These are phyloP conservation scores for Origma solitaria DNA, from an alignment of 2,113 vertebrate genomes.

Conservation along the genomic window DNA sequence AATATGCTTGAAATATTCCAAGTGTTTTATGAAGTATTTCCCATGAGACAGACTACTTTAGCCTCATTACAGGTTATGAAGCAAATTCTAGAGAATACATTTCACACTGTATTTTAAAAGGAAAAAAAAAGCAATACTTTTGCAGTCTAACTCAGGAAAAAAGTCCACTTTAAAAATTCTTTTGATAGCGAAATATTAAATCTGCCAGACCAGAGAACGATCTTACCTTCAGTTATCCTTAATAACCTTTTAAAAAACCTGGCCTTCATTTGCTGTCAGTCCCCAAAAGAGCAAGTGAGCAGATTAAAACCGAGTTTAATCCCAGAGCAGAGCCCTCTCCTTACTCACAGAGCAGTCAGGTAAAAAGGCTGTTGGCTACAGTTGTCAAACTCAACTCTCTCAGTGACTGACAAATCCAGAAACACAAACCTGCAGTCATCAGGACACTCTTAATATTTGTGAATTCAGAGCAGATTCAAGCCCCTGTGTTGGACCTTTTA, in stretches of 20 bases:
- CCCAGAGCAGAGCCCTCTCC: neutral
- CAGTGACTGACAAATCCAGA: neutral
- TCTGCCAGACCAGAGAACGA: neutral
- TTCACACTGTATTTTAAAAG: neutral
- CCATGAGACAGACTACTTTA: neutral
- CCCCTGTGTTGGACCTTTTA: neutral
- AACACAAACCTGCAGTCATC: neutral
- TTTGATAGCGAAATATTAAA: neutral
- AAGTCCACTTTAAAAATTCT: neutral
- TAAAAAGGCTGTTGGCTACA: neutral
- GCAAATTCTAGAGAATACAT: neutral
- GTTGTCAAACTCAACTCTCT: neutral
- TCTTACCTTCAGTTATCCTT: neutral
- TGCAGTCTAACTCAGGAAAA: neutral
- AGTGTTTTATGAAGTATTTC: neutral
- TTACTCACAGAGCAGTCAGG: neutral
- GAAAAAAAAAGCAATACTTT: neutral
- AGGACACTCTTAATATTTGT: neutral
- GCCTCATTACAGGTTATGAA: neutral
- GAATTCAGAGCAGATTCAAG: neutral
- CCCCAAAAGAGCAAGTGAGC: neutral
- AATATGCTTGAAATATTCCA: neutral
- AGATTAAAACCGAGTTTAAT: neutral
- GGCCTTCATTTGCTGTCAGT: neutral
- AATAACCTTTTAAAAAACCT: neutral